Evolutionary conservation across 2,888 invertebrate species (phyloP), one percentile per base, ranked within the genome.

Genomic region (Campoletis raptor): DNA sequence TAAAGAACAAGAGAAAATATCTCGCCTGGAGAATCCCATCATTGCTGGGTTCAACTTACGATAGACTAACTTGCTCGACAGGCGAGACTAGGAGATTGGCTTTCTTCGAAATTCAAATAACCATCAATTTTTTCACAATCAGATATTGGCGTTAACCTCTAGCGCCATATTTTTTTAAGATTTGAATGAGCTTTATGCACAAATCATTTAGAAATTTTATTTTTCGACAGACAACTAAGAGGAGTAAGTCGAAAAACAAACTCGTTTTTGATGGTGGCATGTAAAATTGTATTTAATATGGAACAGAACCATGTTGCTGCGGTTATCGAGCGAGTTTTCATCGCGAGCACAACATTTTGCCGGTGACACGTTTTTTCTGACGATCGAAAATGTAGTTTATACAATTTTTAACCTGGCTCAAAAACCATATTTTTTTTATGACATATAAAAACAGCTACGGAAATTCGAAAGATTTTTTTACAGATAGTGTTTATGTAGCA

Each of bases 41-140:
- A 24, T 61, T 30, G 8, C 30, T 61, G 57, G 15, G 30, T 61
- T 61, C 12, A 30, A 30, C 57, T 30, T 30, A 6, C 12, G n/a
- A 61, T 5, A 24, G 57, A 61, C 12, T 30, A 12, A 24, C 57
- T 57, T 24, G 10, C 12, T 57, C 57, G 24, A 57, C 24, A 4
- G 24, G 10, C 24, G 10, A 12, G 10, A 24, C 24, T 57, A 54
- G 24, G 57, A 57, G 10, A 57, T n/a, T 8, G 21, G 21, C 2
- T 57, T 61, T 15, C 9, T 61, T 61, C 57, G 12, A 61, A 61
- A 61, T 61, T 61, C 30, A 30, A 61, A 61, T 61, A 61, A 30
- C 57, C 30, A 30, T 61, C 24, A 15, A 61, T 61, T 57, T 57
- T 30, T 61, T 15, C 30, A 5, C 5, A 15, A 9, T 30, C 4